A percentile compares a stretch with the other conserved stretches of the same genome.
Evolutionary conservation across 2,888 invertebrate species (phyloP).

Genomic region (Melipona beecheii): DNA sequence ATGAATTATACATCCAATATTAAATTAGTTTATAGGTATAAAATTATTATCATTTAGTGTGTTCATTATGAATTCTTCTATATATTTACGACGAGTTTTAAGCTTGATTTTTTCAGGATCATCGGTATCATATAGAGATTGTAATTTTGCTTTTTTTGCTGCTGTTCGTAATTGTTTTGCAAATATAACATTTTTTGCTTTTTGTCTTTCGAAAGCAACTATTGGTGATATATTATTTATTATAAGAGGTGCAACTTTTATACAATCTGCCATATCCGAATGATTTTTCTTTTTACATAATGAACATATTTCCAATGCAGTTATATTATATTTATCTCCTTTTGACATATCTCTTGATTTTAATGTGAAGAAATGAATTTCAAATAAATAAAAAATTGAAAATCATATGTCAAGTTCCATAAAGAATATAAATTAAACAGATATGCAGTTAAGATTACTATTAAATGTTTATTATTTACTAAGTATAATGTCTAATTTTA

Average conservation of each 20-base stretch:
- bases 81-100: constrained; percentile 56
- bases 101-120: constrained; percentile 35
- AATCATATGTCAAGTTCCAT: constrained; percentile 31
- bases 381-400: constrained; percentile 21
- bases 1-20: background rate
- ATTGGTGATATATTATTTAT: constrained; percentile 17
- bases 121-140: constrained; percentile 39
- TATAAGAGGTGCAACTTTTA: constrained; percentile 32
- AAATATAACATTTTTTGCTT: constrained; percentile 27
- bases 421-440: background rate
- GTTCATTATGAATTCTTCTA: constrained; percentile 63
- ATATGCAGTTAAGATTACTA: constrained; percentile 27
- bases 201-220: constrained; percentile 15
- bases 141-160: constrained; percentile 51
- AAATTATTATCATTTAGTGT: constrained; percentile 66
- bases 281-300: background rate
- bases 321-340: constrained; percentile 12
- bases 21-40: constrained; percentile 41
- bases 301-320: background rate
- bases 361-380: background rate
- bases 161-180: constrained; percentile 48
- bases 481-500: constrained; percentile 12
- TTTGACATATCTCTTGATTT: background rate
- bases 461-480: constrained; percentile 28
- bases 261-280: constrained; percentile 24